phyloP scores from a whole-genome alignment of 2,888 invertebrate genomes.

The Tetramorium bicarinatum region DNA sequence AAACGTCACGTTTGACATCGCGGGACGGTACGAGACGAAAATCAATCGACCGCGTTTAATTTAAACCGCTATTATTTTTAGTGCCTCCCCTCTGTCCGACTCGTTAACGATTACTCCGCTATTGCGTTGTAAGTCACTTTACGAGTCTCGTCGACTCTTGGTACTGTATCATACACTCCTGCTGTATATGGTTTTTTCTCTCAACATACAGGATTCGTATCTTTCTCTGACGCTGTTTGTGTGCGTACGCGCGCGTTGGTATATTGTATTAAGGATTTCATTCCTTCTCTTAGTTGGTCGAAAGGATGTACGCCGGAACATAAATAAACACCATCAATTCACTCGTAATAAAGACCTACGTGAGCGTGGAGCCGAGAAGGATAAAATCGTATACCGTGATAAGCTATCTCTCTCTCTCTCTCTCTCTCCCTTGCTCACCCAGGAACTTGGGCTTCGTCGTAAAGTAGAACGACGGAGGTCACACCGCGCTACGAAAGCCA shows the following conservation, averaged over 20 bases:
- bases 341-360: constrained; percentile 11
- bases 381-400: constrained; percentile 58
- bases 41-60: constrained; percentile 26
- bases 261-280: neutral
- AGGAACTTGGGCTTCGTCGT: constrained; percentile 55
- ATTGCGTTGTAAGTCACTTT: neutral
- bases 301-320: neutral
- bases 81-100: neutral
- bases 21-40: neutral
- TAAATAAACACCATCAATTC: constrained; percentile 28
- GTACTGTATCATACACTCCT: no score
- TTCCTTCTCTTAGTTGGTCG: neutral
- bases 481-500: constrained; percentile 66
- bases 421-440: constrained; percentile 32
- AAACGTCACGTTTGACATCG: constrained; percentile 24
- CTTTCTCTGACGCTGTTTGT: neutral
- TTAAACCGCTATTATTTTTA: constrained; percentile 23
- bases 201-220: neutral
- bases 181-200: neutral
- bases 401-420: constrained; percentile 36
- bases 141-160: neutral
- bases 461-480: constrained; percentile 75
- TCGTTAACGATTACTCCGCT: neutral
- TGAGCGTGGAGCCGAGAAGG: constrained; percentile 38
- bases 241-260: neutral